Conservation (phyloP, 1,140 invertebrate species). For the Zaprionus capensis region DNA sequence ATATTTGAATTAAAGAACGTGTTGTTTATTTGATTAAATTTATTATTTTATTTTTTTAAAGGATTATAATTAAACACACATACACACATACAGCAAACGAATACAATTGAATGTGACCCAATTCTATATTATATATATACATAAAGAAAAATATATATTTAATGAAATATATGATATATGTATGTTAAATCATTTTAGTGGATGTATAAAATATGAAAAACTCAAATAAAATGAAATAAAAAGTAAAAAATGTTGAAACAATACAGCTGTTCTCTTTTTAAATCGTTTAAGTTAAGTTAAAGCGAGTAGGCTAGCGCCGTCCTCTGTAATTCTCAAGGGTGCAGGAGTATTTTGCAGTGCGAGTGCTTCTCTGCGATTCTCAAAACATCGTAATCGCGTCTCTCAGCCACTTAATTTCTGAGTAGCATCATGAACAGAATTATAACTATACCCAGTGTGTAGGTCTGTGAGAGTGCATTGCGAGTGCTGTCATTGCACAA, state of each 20-base stretch:
- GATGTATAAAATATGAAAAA: constrained; percentile 72
- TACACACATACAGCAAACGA: constrained; percentile 43
- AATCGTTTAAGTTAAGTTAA: not conserved
- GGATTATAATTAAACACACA: constrained; percentile 49
- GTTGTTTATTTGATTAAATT: constrained; percentile 47
- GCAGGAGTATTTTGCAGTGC: not conserved
- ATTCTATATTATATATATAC: constrained; percentile 61
- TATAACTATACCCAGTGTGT: not conserved
- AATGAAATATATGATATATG: constrained; percentile 61
- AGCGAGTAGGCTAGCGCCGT: not conserved
- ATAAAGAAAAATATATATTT: constrained; percentile 60
- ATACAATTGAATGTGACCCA: constrained; percentile 61
- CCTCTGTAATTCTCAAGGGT: not conserved
- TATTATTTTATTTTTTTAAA: constrained; percentile 58
- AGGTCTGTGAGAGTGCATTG: not conserved
- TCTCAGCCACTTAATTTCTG: not conserved
- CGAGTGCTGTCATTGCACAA: constrained; percentile 55
- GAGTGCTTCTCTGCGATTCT: not conserved
- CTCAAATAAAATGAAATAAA: constrained; percentile 58
- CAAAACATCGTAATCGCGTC: not conserved
- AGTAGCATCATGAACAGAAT: constrained; percentile 3
- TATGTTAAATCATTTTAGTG: constrained; percentile 82
- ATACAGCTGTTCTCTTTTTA: not conserved
- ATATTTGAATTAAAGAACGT: constrained; percentile 54
- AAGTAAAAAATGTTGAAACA: constrained; percentile 21